Percentiles rank a stretch among this genome's conserved stretches.
Conservation (phyloP, 2,888 invertebrate species). For the Uropetala carovei region DNA sequence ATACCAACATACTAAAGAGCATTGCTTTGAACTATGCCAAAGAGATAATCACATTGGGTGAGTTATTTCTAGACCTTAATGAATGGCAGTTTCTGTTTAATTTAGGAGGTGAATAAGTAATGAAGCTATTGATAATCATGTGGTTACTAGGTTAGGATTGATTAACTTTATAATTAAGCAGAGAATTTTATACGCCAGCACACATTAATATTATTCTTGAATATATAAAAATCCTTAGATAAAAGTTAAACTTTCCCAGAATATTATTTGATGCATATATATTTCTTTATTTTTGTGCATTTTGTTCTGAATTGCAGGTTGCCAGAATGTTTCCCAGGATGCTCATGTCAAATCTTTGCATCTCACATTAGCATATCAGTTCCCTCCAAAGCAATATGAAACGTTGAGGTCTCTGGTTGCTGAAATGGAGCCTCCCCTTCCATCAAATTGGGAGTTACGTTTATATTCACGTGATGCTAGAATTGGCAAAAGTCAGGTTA, state of each 20-base stretch:
- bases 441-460: conserved; percentile 89
- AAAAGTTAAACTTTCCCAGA: too few relatives aligned
- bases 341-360: conserved; percentile 91
- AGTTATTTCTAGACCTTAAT: conserved; percentile 72
- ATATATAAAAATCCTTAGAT: too few relatives aligned
- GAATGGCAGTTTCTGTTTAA: too few relatives aligned
- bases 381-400: conserved; percentile 84
- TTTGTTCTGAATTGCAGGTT: background rate
- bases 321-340: conserved; percentile 81
- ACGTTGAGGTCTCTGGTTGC: conserved; percentile 85
- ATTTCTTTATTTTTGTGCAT: background rate
- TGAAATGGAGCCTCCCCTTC: conserved; percentile 81
- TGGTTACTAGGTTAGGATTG: too few relatives aligned
- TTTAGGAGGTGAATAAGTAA: too few relatives aligned
- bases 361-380: conserved; percentile 92
- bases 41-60: conserved; percentile 86
- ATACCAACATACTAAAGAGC: conserved; percentile 87
- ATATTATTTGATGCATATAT: too few relatives aligned
- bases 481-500: conserved; percentile 83
- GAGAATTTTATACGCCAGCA: too few relatives aligned
- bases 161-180: too few relatives aligned
- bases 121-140: too few relatives aligned
- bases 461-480: conserved; percentile 91
- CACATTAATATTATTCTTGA: too few relatives aligned
- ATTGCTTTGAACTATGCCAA: conserved; percentile 88